Conservation (phyloP, 1,140 invertebrate genomes). For the Grapholita molesta region DNA sequence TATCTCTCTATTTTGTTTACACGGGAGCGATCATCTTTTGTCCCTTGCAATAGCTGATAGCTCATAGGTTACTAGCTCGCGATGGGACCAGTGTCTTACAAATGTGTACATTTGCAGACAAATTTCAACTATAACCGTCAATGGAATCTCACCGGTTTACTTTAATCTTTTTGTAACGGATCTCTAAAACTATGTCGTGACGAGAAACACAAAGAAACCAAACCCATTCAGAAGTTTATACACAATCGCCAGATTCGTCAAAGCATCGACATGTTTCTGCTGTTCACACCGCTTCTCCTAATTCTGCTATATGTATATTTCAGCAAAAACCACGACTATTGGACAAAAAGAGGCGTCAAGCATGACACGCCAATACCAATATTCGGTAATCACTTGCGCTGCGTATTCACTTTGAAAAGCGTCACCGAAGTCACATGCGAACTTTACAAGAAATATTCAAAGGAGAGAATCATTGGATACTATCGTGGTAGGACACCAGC, state of each 20-base stretch:
- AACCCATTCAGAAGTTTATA: not conserved
- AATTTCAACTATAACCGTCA: no score
- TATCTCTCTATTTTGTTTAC: no score
- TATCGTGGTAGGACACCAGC: not conserved
- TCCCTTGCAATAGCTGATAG: no score
- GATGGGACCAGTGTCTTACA: no score
- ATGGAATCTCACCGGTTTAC: not conserved
- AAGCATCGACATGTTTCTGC: not conserved
- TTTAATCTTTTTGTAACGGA: not conserved
- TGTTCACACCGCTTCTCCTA: not conserved
- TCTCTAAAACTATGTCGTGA: not conserved
- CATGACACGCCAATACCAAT: not conserved
- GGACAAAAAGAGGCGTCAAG: conserved; percentile 1
- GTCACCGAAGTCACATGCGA: conserved; percentile 2
- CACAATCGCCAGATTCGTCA: not conserved
- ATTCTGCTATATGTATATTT: not conserved
- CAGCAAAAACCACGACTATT: conserved; percentile 6
- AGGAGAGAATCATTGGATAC: conserved; percentile 29
- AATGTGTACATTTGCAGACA: no score
- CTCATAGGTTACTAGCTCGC: no score
- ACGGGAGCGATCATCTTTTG: no score
- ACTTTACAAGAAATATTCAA: conserved; percentile 25
- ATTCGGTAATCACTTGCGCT: conserved; percentile 1
- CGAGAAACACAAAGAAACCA: not conserved
- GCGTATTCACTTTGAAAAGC: not conserved